Conservation (phyloP, 1,140 invertebrate genomes). For the Apis laboriosa region DNA sequence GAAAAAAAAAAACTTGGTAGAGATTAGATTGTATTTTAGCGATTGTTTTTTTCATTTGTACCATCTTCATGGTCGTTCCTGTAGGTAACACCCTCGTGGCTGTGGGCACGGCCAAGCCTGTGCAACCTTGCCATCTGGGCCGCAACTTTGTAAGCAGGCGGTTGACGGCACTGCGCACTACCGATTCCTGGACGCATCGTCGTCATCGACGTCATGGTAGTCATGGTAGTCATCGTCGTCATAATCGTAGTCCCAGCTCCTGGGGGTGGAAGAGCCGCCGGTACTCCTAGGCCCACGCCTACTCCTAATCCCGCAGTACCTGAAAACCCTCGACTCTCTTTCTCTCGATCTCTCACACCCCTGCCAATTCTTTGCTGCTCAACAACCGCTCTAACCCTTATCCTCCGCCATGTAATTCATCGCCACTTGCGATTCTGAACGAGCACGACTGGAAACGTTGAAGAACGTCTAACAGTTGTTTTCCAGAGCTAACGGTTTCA, state of each 20-base stretch:
- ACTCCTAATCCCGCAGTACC: slow-evolving; percentile 73
- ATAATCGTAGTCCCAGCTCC: slow-evolving; percentile 63
- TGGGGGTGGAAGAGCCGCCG: slow-evolving; percentile 71
- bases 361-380: neutral
- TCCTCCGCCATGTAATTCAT: slow-evolving; percentile 26
- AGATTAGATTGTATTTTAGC: slow-evolving; percentile 40
- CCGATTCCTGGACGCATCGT: slow-evolving; percentile 69
- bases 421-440: slow-evolving; percentile 11
- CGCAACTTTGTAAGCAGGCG: slow-evolving; percentile 88
- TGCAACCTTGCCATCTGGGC: slow-evolving; percentile 90
- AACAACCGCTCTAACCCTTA: slow-evolving; percentile 22
- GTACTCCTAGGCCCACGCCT: slow-evolving; percentile 73
- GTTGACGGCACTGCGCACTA: slow-evolving; percentile 80
- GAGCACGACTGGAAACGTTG: neutral
- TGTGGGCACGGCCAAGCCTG: slow-evolving; percentile 90
- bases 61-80: slow-evolving; percentile 84
- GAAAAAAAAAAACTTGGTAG: slow-evolving; percentile 16
- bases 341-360: slow-evolving; percentile 48
- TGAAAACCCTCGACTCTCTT: slow-evolving; percentile 79
- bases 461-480: no score
- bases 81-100: slow-evolving; percentile 90
- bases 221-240: slow-evolving; percentile 58
- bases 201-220: slow-evolving; percentile 57
- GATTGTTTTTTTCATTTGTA: slow-evolving; percentile 82
- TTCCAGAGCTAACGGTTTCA: neutral